Evolutionary conservation across 2,113 vertebrate genomes (phyloP).

Genomic region (Poeciliopsis prolifica): DNA sequence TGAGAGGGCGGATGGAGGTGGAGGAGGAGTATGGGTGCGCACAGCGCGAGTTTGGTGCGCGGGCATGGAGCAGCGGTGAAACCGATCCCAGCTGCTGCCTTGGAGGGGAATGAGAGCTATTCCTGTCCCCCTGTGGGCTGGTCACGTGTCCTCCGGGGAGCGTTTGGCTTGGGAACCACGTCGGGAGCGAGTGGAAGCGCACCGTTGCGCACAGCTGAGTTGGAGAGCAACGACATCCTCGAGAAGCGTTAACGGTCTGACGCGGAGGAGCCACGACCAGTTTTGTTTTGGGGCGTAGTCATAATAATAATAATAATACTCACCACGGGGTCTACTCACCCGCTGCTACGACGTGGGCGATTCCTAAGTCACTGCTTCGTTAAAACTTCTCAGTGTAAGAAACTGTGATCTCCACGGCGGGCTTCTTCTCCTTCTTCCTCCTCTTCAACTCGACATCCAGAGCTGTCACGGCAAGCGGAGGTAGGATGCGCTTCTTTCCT

Average conservation of each 20-base stretch:
- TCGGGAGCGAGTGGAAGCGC: constrained; percentile 32
- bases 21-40: constrained; percentile 27
- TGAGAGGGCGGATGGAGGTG: neutral
- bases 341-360: constrained; percentile 17
- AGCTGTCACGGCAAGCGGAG: constrained; percentile 53
- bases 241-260: constrained; percentile 28
- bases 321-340: neutral
- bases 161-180: constrained; percentile 46
- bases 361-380: constrained; percentile 33
- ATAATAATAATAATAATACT: constrained; percentile 23
- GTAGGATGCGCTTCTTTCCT: constrained; percentile 49
- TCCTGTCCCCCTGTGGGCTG: constrained; percentile 57
- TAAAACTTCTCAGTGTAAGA: constrained; percentile 61
- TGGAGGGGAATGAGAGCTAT: constrained; percentile 47
- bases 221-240: constrained; percentile 45
- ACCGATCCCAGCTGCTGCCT: constrained; percentile 65
- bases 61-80: constrained; percentile 49
- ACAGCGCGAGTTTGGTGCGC: constrained; percentile 25
- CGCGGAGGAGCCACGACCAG: constrained; percentile 25
- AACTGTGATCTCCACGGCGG: constrained; percentile 35
- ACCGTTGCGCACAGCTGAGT: constrained; percentile 56
- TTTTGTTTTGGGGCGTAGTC: constrained; percentile 56
- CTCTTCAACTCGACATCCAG: constrained; percentile 40
- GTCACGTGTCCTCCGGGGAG: constrained; percentile 71
- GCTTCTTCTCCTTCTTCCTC: constrained; percentile 26